Percentiles rank a stretch among this genome's conserved stretches.
These are phyloP conservation scores for Erpornis zantholeuca DNA, from an alignment of 2,113 vertebrate genomes.

Conservation along the genomic window DNA sequence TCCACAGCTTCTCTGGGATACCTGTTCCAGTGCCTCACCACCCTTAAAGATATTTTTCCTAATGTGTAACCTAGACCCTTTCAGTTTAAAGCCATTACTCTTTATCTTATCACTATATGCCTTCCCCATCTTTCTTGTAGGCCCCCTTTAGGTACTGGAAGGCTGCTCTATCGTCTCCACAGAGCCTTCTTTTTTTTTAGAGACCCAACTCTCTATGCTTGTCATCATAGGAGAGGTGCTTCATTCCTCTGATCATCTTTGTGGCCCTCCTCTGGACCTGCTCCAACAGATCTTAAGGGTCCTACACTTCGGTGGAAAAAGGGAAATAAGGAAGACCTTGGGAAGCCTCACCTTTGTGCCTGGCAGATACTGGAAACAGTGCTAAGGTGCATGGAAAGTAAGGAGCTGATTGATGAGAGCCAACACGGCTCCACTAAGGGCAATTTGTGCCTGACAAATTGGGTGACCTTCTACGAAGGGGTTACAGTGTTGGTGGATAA, in stretches of 20 bases:
- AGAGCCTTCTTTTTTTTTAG: background rate
- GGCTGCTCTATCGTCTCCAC: background rate
- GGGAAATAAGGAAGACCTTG: background rate
- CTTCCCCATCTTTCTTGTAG: background rate
- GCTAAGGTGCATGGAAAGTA: background rate
- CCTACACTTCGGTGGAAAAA: background rate
- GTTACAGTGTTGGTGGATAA: background rate
- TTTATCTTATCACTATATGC: background rate
- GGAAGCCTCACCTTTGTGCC: background rate
- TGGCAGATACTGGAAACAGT: background rate
- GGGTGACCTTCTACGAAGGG: background rate
- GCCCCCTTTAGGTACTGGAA: background rate
- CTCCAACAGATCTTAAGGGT: background rate
- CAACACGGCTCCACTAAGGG: background rate
- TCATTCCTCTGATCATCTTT: background rate
- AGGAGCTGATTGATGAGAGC: background rate
- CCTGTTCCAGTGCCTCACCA: background rate
- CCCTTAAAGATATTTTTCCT: background rate
- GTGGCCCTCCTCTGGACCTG: background rate
- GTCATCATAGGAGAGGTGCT: background rate
- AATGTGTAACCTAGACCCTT: background rate
- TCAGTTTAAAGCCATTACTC: background rate
- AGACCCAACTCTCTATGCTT: background rate
- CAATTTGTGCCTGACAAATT: background rate
- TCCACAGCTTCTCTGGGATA: background rate